phyloP scores from a whole-genome alignment of 2,888 invertebrate species.

The Nasonovia ribisnigri region DNA sequence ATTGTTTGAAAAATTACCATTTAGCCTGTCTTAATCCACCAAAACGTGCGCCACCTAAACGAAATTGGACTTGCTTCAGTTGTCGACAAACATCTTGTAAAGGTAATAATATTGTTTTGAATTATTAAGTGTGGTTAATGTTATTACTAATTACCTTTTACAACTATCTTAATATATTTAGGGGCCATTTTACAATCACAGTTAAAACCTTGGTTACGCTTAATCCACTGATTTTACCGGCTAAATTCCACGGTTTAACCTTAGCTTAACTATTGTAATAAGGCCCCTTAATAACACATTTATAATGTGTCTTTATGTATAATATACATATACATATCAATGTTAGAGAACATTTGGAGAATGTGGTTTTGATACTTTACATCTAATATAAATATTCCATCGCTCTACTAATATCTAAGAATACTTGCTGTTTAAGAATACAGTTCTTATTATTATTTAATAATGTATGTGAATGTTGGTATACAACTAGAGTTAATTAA shows the following conservation, averaged over 20 bases:
- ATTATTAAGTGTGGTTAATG: neutral
- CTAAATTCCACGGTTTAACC: too few species aligned
- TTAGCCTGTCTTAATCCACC: slow-evolving; percentile 80
- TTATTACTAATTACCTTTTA: neutral
- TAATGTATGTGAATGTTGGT: neutral
- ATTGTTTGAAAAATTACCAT: slow-evolving; percentile 78
- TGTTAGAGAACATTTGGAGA: neutral
- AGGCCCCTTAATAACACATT: too few species aligned
- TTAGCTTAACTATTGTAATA: too few species aligned
- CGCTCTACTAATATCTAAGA: neutral
- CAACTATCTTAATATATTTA: neutral
- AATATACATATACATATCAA: neutral
- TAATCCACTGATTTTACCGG: too few species aligned
- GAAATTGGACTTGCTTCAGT: slow-evolving; percentile 75
- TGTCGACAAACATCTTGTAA: slow-evolving; percentile 71
- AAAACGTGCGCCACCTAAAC: slow-evolving; percentile 75
- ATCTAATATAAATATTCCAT: neutral
- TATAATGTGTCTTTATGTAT: too few species aligned
- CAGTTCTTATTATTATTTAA: slow-evolving; percentile 6
- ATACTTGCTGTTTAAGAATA: neutral
- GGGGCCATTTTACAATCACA: too few species aligned
- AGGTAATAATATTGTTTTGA: slow-evolving; percentile 34
- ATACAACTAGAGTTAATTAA: neutral
- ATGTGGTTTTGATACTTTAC: neutral
- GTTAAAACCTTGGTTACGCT: too few species aligned